These are phyloP conservation scores for Speoplatyrhinus poulsoni DNA, from an alignment of 2,113 vertebrate species.

Conservation along the genomic window DNA sequence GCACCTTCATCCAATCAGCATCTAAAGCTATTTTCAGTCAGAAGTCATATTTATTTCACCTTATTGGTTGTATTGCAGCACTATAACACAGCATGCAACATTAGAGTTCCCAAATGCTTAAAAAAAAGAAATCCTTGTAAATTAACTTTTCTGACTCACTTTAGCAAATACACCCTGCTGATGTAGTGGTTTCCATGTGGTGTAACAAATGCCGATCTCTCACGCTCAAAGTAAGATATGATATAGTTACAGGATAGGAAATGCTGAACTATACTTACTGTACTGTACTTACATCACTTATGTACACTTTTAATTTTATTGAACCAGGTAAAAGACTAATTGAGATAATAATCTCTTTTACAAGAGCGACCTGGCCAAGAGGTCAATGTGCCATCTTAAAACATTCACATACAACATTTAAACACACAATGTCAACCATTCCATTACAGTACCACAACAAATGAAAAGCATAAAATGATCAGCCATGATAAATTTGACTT, in stretches of 20 bases:
- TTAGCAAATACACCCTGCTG: slow-evolving; percentile 39
- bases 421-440: no score
- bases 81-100: slow-evolving; percentile 27
- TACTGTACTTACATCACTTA: neutral
- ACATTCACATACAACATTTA: no score
- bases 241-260: neutral
- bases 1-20: neutral
- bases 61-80: slow-evolving; percentile 1
- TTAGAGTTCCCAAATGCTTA: slow-evolving; percentile 38
- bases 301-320: neutral
- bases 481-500: no score
- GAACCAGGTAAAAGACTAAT: no score
- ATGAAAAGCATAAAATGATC: no score
- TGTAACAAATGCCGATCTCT: slow-evolving; percentile 11
- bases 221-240: slow-evolving; percentile 8
- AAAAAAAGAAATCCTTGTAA: slow-evolving; percentile 45
- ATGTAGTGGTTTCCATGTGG: slow-evolving; percentile 57
- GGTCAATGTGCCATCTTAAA: no score
- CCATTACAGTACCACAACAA: no score
- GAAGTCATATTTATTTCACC: neutral
- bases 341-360: no score
- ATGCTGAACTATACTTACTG: neutral
- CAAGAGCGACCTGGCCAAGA: no score
- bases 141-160: slow-evolving; percentile 37
- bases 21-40: slow-evolving; percentile 21